A percentile compares a stretch with the other conserved stretches of the same genome.
Evolutionary conservation across 2,797 vertebrate genomes (phyloP).

Genomic region (Strix occidentalis): DNA sequence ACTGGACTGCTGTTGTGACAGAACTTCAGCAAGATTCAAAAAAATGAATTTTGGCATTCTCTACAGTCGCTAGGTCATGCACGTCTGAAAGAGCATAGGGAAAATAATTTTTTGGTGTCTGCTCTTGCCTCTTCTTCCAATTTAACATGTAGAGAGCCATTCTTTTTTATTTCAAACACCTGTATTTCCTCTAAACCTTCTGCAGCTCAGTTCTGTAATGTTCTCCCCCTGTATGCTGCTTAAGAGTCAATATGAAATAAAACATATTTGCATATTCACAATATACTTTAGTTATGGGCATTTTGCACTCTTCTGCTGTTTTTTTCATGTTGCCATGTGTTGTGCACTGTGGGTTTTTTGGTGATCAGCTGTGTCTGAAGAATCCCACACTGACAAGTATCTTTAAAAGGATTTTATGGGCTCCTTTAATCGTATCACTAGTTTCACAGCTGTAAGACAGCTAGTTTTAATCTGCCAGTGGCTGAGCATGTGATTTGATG

Average conservation of each 20-base stretch:
- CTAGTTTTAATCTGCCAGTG: conserved; percentile 25
- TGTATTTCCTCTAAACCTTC: conserved; percentile 4
- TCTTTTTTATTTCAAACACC: conserved; percentile 36
- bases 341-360: background rate
- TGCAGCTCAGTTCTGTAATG: background rate
- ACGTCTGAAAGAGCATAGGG: rapidly evolving
- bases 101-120: background rate
- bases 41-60: background rate
- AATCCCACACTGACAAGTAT: background rate
- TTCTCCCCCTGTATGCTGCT: background rate
- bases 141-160: background rate
- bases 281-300: background rate
- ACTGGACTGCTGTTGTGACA: background rate
- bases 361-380: background rate
- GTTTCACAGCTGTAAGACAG: conserved; percentile 25
- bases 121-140: background rate
- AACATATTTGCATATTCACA: background rate
- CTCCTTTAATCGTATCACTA: background rate
- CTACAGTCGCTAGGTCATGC: background rate
- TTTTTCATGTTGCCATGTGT: background rate
- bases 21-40: background rate
- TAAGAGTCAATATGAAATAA: background rate
- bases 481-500: background rate
- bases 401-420: background rate
- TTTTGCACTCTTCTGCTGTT: background rate